phyloP scores from a whole-genome alignment of 1,140 invertebrate species.

The Zaprionus ornatus region DNA sequence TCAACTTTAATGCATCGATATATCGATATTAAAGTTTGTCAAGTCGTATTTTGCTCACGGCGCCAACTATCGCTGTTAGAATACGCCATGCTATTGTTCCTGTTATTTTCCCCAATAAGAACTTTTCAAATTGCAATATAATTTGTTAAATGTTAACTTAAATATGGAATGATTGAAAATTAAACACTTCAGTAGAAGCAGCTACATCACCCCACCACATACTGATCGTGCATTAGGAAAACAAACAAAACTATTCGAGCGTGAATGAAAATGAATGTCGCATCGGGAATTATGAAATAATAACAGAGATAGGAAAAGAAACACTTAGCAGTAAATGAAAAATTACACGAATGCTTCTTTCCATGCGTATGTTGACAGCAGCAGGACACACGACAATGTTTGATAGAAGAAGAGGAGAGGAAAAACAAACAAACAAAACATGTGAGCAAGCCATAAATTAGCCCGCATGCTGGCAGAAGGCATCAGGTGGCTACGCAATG shows the following conservation, averaged over 20 bases:
- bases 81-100: too few species aligned
- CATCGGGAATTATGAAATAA: slow-evolving; percentile 75
- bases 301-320: slow-evolving; percentile 47
- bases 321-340: slow-evolving; percentile 74
- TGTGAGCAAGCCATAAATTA: slow-evolving; percentile 76
- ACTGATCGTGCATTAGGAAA: slow-evolving; percentile 55
- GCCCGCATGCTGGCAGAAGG: slow-evolving; percentile 57
- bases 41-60: neutral
- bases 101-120: too few species aligned
- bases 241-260: slow-evolving; percentile 74
- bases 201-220: neutral
- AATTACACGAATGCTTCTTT: slow-evolving; percentile 55
- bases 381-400: slow-evolving; percentile 38
- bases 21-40: neutral
- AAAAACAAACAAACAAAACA: slow-evolving; percentile 52
- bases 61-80: too few species aligned
- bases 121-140: neutral
- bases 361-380: slow-evolving; percentile 37
- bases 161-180: too few species aligned
- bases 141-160: neutral
- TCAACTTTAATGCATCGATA: neutral
- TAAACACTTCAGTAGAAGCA: neutral
- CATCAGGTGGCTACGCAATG: slow-evolving; percentile 74
- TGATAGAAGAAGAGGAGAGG: slow-evolving; percentile 23
- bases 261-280: slow-evolving; percentile 69